These are phyloP conservation scores for Ernsta delagoae DNA, from an alignment of 2,888 invertebrate species.

Conservation along the genomic window DNA sequence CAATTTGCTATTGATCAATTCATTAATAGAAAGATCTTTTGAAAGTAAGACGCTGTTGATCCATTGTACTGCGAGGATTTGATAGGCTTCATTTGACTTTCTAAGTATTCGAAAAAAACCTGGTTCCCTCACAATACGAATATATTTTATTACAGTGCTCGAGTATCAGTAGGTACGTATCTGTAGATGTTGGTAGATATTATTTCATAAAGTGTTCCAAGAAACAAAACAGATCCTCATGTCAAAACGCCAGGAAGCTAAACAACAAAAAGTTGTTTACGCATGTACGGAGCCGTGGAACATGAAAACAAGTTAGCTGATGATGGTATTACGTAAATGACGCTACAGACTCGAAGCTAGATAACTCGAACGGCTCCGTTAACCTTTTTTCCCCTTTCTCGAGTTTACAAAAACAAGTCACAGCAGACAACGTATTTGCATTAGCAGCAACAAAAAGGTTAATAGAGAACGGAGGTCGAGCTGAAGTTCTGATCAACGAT, in stretches of 20 bases:
- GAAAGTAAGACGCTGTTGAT: no score
- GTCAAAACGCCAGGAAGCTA: conserved; percentile 3
- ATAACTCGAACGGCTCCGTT: conserved; percentile 26
- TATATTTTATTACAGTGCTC: no score
- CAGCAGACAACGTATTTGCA: conserved; percentile 26
- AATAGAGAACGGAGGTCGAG: conserved; percentile 25
- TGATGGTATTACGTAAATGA: conserved; percentile 23
- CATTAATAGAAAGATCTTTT: no score
- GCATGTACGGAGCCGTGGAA: not conserved
- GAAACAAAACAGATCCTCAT: conserved; percentile 7
- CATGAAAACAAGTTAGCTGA: conserved; percentile 13
- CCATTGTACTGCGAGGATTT: no score
- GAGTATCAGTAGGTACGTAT: no score
- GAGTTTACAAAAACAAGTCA: conserved; percentile 26
- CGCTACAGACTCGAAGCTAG: conserved; percentile 7
- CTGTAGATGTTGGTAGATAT: not conserved
- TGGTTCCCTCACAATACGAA: no score
- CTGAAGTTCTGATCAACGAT: conserved; percentile 26
- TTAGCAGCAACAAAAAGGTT: conserved; percentile 16
- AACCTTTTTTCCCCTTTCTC: conserved; percentile 29
- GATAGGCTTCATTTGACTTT: no score
- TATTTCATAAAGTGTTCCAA: not conserved
- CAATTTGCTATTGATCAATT: not conserved
- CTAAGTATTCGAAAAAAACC: no score
- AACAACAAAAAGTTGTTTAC: conserved; percentile 11